These are phyloP conservation scores for Augochlorella aurata DNA, from an alignment of 2,888 invertebrate genomes.

Conservation along the genomic window DNA sequence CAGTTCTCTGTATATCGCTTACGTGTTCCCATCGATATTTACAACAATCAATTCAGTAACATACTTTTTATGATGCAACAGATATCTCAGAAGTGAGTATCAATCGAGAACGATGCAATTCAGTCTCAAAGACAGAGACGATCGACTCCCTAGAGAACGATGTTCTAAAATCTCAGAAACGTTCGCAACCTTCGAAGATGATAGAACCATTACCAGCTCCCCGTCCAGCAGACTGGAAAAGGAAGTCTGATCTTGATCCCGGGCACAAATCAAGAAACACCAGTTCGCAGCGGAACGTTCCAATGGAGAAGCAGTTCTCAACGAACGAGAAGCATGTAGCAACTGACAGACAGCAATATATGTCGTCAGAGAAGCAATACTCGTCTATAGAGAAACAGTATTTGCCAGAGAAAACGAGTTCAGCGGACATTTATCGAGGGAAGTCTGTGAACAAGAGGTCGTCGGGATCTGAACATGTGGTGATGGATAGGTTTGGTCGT, in stretches of 20 bases:
- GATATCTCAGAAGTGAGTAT: constrained; percentile 63
- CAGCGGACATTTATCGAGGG: constrained; percentile 46
- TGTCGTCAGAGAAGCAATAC: constrained; percentile 9
- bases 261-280: constrained; percentile 47
- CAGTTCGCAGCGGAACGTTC: not conserved
- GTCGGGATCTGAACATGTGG: constrained; percentile 70
- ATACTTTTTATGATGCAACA: constrained; percentile 39
- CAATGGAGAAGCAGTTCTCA: constrained; percentile 28
- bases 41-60: not conserved
- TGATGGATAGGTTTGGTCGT: constrained; percentile 77
- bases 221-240: constrained; percentile 75
- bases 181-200: constrained; percentile 70
- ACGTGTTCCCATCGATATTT: not conserved
- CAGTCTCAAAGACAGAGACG: constrained; percentile 54
- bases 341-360: constrained; percentile 29
- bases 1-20: not conserved
- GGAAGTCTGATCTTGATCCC: constrained; percentile 65
- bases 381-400: constrained; percentile 26
- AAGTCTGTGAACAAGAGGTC: constrained; percentile 58
- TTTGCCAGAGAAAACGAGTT: constrained; percentile 23
- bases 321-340: constrained; percentile 6
- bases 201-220: constrained; percentile 79
- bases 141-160: constrained; percentile 52
- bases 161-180: constrained; percentile 60
- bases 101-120: constrained; percentile 65